phyloP scores from a whole-genome alignment of 2,797 vertebrate species.

The Xenops minutus region DNA sequence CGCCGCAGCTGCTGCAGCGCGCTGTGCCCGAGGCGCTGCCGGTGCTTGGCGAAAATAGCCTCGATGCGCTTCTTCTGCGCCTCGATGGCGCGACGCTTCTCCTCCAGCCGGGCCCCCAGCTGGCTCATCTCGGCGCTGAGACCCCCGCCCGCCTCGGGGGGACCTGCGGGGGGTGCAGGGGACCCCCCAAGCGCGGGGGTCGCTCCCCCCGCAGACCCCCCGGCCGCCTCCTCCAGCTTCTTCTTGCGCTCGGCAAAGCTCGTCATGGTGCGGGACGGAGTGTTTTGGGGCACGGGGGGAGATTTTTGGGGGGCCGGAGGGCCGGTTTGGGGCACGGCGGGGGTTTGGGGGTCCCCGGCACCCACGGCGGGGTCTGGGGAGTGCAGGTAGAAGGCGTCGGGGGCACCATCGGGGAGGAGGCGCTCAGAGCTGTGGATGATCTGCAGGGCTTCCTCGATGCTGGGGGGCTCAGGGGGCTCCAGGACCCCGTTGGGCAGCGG shows the following conservation, averaged over 20 bases:
- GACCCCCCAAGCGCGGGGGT: fast-evolving
- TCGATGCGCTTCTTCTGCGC: neutral
- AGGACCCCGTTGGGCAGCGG: neutral
- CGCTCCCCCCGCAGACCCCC: fast-evolving
- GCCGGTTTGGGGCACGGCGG: fast-evolving
- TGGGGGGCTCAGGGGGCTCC: neutral
- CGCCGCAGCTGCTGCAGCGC: neutral
- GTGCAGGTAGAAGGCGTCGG: neutral
- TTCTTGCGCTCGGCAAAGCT: neutral
- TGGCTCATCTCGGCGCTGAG: neutral
- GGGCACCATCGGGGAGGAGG: neutral
- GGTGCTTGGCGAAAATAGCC: neutral
- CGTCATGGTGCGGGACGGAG: neutral
- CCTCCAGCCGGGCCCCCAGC: neutral
- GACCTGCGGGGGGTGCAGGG: neutral
- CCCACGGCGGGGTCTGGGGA: neutral
- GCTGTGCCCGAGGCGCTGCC: neutral
- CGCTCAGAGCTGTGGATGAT: neutral
- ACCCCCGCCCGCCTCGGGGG: neutral
- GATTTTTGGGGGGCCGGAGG: neutral
- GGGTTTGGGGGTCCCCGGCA: neutral
- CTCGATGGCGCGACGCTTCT: neutral
- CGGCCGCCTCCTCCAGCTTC: neutral
- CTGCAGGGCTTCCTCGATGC: neutral
- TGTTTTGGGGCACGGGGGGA: neutral